These are phyloP conservation scores for Orbicella faveolata DNA, from an alignment of 64 coral and sea anemone genomes.

Conservation along the genomic window DNA sequence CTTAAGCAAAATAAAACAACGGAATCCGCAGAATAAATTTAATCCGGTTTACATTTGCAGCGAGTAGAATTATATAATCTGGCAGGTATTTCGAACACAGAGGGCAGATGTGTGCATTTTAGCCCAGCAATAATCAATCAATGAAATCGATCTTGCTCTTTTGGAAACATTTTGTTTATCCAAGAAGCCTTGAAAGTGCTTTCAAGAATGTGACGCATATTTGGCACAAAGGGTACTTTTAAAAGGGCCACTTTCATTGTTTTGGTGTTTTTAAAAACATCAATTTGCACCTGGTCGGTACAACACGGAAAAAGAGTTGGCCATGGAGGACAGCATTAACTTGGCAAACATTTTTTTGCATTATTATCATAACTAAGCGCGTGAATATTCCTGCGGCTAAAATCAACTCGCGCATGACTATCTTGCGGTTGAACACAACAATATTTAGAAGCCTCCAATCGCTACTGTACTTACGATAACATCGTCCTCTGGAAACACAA, in stretches of 20 bases:
- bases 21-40: background rate
- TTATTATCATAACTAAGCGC: background rate
- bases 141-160: background rate
- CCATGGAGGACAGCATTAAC: background rate
- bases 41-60: background rate
- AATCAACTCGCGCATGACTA: background rate
- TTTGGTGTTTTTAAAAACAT: slow-evolving; percentile 8
- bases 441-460: background rate
- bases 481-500: slow-evolving; percentile 85
- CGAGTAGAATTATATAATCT: background rate
- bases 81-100: background rate
- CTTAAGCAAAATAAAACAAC: background rate
- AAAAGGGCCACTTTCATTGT: background rate
- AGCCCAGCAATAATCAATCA: background rate
- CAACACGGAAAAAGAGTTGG: background rate
- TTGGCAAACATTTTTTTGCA: background rate
- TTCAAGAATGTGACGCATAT: background rate
- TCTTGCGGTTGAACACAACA: slow-evolving; percentile 46
- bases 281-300: background rate
- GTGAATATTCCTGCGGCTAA: slow-evolving; percentile 23
- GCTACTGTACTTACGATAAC: slow-evolving; percentile 64
- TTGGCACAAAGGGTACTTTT: background rate
- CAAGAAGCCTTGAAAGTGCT: background rate
- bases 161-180: background rate
- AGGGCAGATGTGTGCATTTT: slow-evolving; percentile 30